Percentiles rank a stretch among this genome's conserved stretches.
phyloP scores from a whole-genome alignment of 2,888 invertebrate species.

The Dromius quadrimaculatus region DNA sequence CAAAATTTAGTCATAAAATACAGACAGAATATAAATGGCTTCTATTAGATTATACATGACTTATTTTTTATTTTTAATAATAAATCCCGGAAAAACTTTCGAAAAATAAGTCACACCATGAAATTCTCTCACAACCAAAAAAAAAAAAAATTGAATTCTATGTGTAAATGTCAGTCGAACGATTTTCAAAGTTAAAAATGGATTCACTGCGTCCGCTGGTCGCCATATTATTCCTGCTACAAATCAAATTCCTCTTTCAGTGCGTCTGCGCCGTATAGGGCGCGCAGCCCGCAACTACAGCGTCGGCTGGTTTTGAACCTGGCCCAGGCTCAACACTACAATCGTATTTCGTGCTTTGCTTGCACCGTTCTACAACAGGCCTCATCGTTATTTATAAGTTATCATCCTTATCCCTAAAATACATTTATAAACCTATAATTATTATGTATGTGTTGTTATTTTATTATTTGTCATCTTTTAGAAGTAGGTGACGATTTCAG shows the following conservation, averaged over 20 bases:
- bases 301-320: constrained; percentile 71
- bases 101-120: too few relatives aligned
- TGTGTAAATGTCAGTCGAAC: too few relatives aligned
- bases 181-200: too few relatives aligned
- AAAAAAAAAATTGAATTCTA: too few relatives aligned
- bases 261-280: constrained; percentile 83
- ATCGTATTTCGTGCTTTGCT: constrained; percentile 45
- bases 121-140: too few relatives aligned
- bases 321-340: constrained; percentile 8
- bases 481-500: too few relatives aligned
- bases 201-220: constrained; percentile 13
- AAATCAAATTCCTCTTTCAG: constrained; percentile 67
- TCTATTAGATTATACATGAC: too few relatives aligned
- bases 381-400: constrained; percentile 51
- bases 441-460: constrained; percentile 50
- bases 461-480: constrained; percentile 16
- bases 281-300: constrained; percentile 85
- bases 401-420: constrained; percentile 33
- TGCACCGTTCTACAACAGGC: constrained; percentile 47
- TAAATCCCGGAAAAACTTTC: too few relatives aligned
- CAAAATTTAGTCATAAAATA: too few relatives aligned
- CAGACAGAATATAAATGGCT: too few relatives aligned
- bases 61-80: too few relatives aligned
- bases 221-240: background rate
- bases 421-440: constrained; percentile 36